Percentiles rank a stretch among this genome's conserved stretches.
These are phyloP conservation scores for Lycaon pictus DNA, from an alignment of 2,113 vertebrate species.

Conservation along the genomic window DNA sequence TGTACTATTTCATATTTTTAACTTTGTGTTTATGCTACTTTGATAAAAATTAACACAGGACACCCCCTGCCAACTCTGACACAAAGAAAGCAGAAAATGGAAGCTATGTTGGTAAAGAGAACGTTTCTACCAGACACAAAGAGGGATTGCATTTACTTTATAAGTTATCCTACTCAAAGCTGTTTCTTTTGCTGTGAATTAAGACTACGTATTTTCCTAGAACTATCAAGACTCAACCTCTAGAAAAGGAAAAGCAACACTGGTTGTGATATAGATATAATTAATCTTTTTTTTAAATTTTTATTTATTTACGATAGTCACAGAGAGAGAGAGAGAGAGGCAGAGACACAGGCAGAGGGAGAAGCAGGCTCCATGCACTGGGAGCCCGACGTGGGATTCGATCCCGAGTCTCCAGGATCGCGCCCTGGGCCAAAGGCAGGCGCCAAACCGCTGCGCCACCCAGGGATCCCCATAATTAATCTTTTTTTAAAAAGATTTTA, in stretches of 20 bases:
- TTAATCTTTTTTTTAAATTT: too few relatives aligned
- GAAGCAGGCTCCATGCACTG: too few relatives aligned
- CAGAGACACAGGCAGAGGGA: too few relatives aligned
- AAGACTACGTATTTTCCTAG: constrained; percentile 16
- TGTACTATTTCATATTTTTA: background rate
- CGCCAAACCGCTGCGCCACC: too few relatives aligned
- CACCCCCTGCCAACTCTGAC: background rate
- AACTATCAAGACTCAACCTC: background rate
- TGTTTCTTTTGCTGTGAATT: background rate
- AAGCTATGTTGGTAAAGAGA: background rate
- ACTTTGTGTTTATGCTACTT: background rate
- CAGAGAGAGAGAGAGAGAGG: too few relatives aligned
- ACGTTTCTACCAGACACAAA: background rate
- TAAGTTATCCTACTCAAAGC: background rate
- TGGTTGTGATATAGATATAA: background rate
- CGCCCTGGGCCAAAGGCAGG: too few relatives aligned
- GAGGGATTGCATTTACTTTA: background rate
- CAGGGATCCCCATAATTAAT: too few relatives aligned
- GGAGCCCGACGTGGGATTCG: too few relatives aligned
- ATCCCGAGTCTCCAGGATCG: too few relatives aligned
- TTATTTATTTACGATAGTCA: too few relatives aligned
- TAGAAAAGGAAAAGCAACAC: constrained; percentile 18
- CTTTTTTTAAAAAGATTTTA: too few relatives aligned
- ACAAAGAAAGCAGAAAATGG: constrained; percentile 6
- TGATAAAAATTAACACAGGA: constrained; percentile 24